Evolutionary conservation across 2,797 vertebrate species (phyloP).

Genomic region (Onychomys torridus): DNA sequence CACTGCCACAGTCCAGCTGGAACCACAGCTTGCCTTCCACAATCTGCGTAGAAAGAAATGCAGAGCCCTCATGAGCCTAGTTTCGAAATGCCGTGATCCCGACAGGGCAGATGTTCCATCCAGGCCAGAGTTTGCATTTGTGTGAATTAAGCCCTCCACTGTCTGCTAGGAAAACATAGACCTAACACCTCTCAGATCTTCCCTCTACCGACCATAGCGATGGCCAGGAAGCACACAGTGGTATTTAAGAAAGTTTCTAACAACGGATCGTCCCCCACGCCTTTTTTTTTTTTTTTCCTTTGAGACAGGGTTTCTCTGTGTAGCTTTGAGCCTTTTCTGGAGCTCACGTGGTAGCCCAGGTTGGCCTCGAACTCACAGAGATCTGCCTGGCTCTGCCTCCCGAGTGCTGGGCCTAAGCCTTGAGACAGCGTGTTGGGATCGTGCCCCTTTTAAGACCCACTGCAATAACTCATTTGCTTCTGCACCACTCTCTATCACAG

Average conservation of each 20-base stretch:
- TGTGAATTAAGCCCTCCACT: neutral
- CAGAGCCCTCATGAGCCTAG: neutral
- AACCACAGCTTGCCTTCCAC: conserved; percentile 97
- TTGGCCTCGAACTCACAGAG: too few species aligned
- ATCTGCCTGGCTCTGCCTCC: too few species aligned
- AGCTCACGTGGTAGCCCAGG: too few species aligned
- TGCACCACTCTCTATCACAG: neutral
- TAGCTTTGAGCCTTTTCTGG: too few species aligned
- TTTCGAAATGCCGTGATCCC: accelerated
- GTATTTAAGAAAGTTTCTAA: neutral
- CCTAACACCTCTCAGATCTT: neutral
- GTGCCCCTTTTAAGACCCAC: neutral
- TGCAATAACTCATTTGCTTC: neutral
- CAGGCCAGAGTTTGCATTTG: neutral
- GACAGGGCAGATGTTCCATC: neutral
- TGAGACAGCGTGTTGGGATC: too few species aligned
- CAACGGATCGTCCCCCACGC: neutral
- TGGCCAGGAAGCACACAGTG: neutral
- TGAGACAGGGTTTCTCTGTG: too few species aligned
- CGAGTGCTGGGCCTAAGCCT: too few species aligned
- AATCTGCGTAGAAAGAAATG: conserved; percentile 86
- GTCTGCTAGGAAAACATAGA: neutral
- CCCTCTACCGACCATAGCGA: neutral
- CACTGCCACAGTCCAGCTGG: conserved; percentile 93
- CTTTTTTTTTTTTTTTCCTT: too few species aligned